phyloP scores from a whole-genome alignment of 2,797 vertebrate species.

The Labeo calbasu region DNA sequence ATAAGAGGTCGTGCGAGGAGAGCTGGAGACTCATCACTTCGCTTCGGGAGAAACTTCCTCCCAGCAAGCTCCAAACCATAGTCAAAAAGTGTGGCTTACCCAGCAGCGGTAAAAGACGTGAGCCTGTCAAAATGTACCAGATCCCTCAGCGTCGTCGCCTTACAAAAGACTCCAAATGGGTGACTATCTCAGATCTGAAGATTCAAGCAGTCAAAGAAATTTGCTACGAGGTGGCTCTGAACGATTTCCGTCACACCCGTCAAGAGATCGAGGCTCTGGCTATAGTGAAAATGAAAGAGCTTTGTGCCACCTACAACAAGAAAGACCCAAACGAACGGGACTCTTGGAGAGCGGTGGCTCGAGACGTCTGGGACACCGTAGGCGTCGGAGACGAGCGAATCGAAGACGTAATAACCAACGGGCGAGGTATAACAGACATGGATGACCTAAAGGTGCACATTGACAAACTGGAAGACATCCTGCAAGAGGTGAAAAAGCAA shows the following conservation, averaged over 20 bases:
- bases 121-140: slow-evolving; percentile 98
- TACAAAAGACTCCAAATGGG: slow-evolving; percentile 98
- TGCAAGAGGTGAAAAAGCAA: slow-evolving; percentile 97
- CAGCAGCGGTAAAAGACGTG: slow-evolving; percentile 97
- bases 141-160: slow-evolving; percentile 94
- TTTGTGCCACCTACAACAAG: slow-evolving; percentile 93
- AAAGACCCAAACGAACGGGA: slow-evolving; percentile 98
- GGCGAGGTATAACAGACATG: slow-evolving; percentile 82
- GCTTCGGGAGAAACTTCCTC: slow-evolving; percentile 98
- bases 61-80: slow-evolving; percentile 99
- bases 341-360: slow-evolving; percentile 95
- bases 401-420: slow-evolving; percentile 85
- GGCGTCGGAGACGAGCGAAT: slow-evolving; percentile 95
- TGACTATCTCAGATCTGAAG: slow-evolving; percentile 98
- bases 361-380: slow-evolving; percentile 98
- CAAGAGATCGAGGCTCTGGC: slow-evolving; percentile 99
- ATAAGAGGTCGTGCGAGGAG: slow-evolving; percentile 99
- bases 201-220: slow-evolving; percentile 99
- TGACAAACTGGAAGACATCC: slow-evolving; percentile 95
- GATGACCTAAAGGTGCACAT: slow-evolving; percentile 97
- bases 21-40: slow-evolving; percentile 99
- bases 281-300: slow-evolving; percentile 99
- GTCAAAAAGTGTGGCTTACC: slow-evolving; percentile 99
- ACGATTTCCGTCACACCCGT: slow-evolving; percentile 95
- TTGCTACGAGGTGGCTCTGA: slow-evolving; percentile 98